These are phyloP conservation scores for Macrostomum lignano DNA, from an alignment of 1,140 invertebrate species.

Conservation along the genomic window DNA sequence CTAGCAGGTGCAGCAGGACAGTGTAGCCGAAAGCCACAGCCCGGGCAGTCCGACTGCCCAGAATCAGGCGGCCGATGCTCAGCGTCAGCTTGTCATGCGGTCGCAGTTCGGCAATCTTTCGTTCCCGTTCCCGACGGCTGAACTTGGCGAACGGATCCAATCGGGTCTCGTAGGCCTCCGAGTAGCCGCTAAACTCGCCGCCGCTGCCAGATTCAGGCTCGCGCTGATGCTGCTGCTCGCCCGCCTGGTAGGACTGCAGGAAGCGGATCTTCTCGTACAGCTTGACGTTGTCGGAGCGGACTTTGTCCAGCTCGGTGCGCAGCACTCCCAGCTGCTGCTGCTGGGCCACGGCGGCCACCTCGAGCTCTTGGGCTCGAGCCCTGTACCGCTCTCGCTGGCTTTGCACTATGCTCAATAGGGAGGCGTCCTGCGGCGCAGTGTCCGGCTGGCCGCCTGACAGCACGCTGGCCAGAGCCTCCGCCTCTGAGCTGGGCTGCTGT, in stretches of 20 bases:
- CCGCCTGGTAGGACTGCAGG: slow-evolving; percentile 25
- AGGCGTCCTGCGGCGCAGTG: too few relatives aligned
- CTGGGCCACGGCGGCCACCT: too few relatives aligned
- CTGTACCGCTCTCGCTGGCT: too few relatives aligned
- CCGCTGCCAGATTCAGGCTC: neutral
- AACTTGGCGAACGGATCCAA: slow-evolving; percentile 22
- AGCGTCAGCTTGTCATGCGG: slow-evolving; percentile 8
- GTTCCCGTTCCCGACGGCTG: slow-evolving; percentile 6
- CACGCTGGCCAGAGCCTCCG: too few relatives aligned
- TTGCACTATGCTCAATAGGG: too few relatives aligned
- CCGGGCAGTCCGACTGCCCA: slow-evolving; percentile 25
- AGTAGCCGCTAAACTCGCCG: slow-evolving; percentile 12
- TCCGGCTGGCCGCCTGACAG: too few relatives aligned
- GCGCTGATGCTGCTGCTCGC: too few relatives aligned
- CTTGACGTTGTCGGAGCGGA: slow-evolving; percentile 32
- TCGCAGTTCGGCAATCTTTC: slow-evolving; percentile 3
- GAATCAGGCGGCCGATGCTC: slow-evolving; percentile 19
- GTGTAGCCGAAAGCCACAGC: slow-evolving; percentile 31
- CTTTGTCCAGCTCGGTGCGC: slow-evolving; percentile 30
- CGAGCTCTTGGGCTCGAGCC: too few relatives aligned
- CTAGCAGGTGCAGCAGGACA: slow-evolving; percentile 29
- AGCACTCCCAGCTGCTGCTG: slow-evolving; percentile 27
- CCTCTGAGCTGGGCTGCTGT: too few relatives aligned
- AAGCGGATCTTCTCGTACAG: slow-evolving; percentile 33
- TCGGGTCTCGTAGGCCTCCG: slow-evolving; percentile 17